Percentiles rank a stretch among this genome's conserved stretches.
Conservation (phyloP, 2,113 vertebrate species). For the Acanthisitta chloris region DNA sequence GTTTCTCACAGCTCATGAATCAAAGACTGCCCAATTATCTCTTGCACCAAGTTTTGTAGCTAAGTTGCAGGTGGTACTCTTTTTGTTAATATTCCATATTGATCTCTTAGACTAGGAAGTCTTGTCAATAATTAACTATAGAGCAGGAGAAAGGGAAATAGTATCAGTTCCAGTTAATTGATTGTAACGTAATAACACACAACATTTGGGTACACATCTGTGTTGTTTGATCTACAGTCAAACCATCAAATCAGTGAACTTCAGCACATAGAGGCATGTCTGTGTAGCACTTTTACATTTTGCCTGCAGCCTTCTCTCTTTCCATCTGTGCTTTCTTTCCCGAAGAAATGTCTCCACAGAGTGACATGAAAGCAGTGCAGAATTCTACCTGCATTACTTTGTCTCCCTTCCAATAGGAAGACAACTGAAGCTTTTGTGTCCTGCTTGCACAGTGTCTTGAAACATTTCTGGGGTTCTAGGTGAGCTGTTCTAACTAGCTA, state of each 20-base stretch:
- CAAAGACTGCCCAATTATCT: background rate
- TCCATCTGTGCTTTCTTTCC: background rate
- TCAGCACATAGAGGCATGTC: background rate
- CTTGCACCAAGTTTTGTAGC: background rate
- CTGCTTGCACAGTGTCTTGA: background rate
- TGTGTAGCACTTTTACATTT: background rate
- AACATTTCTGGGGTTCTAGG: background rate
- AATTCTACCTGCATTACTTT: background rate
- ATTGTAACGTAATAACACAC: background rate
- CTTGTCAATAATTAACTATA: background rate
- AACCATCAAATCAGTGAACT: background rate
- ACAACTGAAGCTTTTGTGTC: background rate
- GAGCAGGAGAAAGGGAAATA: background rate
- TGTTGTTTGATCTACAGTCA: background rate
- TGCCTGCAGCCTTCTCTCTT: background rate
- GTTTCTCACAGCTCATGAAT: background rate
- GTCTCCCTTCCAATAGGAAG: background rate
- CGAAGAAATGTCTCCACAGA: background rate
- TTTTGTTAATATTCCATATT: background rate
- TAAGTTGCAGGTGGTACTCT: background rate
- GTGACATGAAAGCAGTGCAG: background rate
- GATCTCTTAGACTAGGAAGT: background rate
- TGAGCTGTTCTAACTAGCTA: background rate
- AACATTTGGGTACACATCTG: background rate
- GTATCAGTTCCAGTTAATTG: background rate